Evolutionary conservation across 1,140 invertebrate genomes (phyloP), one percentile per base, ranked within the genome.

Genomic region (Drosophila dunni): DNA sequence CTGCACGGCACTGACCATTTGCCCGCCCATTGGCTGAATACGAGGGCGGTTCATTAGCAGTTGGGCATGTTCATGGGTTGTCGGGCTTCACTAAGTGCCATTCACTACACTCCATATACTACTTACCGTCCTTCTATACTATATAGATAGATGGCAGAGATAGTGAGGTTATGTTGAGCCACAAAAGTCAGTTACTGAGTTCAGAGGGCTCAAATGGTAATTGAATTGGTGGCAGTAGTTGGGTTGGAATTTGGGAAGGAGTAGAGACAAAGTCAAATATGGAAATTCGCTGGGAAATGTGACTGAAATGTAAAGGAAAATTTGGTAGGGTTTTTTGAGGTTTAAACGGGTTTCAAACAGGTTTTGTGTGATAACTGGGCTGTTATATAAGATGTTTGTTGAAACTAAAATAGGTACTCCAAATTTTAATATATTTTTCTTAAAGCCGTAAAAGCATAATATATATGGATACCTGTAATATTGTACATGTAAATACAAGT

Each of bases 91-190:
- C 54, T 62, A 57, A 62, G 20, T 60, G 71, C 36, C 64, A 46
- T 36, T 42, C 24, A 29, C 24, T 29, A 29, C 24, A 29, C 24
- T 29, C 24, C 24, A 29, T 29, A 29, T 29, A 29, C 24, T 29
- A 29, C 24, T 4, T 5, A 29, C 24, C 24, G 3, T 5, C 24
- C 24, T 29, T 5, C 24, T 29, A 29, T 6, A 50, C 57, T 66
- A 74, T 82, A 77, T 82, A 88, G 83, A 79, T 86, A 79, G 82
- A 82, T 79, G 83, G 72, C 72, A 42, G 20, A 73, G 82, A 86
- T 88, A 88, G 24, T 63, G 50, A 72, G 81, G 82, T 86, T 81
- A 71, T 63, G 66, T 50, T 29, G 70, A 71, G 11, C 29, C 24
- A 20, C 58, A 63, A 38, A 8, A 34, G 10, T 8, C 45, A 10